Conservation (phyloP, 2,113 vertebrate genomes). For the Oreochromis tanganicae region DNA sequence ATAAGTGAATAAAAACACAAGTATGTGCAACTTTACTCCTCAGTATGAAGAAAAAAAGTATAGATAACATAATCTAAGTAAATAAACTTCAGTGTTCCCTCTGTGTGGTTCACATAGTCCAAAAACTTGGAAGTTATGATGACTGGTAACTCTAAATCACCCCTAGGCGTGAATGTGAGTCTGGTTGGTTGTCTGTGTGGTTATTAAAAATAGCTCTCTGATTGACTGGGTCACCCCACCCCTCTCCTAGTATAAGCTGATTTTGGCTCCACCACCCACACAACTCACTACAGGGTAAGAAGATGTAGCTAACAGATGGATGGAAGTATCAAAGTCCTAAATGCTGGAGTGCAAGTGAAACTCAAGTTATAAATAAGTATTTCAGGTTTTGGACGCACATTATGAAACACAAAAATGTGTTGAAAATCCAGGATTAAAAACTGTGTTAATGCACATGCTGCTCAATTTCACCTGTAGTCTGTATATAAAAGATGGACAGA, state of each 20-base stretch:
- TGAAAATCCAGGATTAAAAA: background rate
- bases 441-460: background rate
- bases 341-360: background rate
- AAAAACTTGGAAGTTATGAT: background rate
- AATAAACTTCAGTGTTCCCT: background rate
- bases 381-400: background rate
- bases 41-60: background rate
- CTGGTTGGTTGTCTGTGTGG: background rate
- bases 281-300: background rate
- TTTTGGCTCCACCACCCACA: background rate
- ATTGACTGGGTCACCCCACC: background rate
- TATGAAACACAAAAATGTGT: background rate
- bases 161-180: background rate
- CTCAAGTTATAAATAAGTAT: background rate
- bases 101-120: background rate
- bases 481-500: background rate
- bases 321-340: background rate
- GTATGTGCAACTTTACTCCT: background rate
- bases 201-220: background rate
- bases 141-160: background rate
- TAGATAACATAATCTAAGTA: background rate
- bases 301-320: background rate
- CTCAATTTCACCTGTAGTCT: background rate
- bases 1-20: background rate
- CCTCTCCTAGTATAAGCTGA: background rate